Base-by-base conservation (phyloP, 1,140 invertebrate species). In the Fopius arisanus region DNA sequence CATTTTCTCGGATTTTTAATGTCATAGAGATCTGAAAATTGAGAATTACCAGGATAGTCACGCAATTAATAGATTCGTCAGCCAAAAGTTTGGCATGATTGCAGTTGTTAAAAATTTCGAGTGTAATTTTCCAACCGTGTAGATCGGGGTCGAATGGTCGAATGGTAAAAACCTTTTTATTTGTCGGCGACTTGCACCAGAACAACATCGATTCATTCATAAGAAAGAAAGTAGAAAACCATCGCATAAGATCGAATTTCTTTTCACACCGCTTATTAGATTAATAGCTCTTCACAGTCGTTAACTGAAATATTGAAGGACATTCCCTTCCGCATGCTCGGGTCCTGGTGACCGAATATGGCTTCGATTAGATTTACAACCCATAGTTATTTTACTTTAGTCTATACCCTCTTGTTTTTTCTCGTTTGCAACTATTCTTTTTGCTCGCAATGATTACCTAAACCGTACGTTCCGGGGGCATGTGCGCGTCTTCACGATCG, bases 361-460 rank as follows among this genome's bases (percentile, higher is more conserved):
- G 75, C 33, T 70, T 66, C 62, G 62, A 73, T 73, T 70, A 71
- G 70, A 72, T 76, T 73, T 76, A 76, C 65, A 76, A 65, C 75
- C 75, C 1, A 65, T 76, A 70, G 63, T 76, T 76, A 73, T 75
- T 72, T 67, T 6, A 65, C 54, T 72, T 62, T 23, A 31, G n/a
- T 59, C 28, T 12, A 3, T 69, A n/a, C 28, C 19, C 23, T 29
- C 43, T 69, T 26, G 5, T 9, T 29, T 43, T 19, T 21, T 41
- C 21, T 33, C 31, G 54, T 14, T 65, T 65, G 26, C 7, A 23
- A 29, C 37, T 63, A 68, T 68, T 68, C 48, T 59, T 63, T 37
- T 33, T 65, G 3, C 7, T 31, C 62, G 21, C 51, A 59, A 73
- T 77, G 68, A 74, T 77, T 74, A 72, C 66, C 62, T 77, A 77